These are phyloP conservation scores for Rhopalosiphum maidis DNA, from an alignment of 1,140 invertebrate genomes.

Conservation along the genomic window DNA sequence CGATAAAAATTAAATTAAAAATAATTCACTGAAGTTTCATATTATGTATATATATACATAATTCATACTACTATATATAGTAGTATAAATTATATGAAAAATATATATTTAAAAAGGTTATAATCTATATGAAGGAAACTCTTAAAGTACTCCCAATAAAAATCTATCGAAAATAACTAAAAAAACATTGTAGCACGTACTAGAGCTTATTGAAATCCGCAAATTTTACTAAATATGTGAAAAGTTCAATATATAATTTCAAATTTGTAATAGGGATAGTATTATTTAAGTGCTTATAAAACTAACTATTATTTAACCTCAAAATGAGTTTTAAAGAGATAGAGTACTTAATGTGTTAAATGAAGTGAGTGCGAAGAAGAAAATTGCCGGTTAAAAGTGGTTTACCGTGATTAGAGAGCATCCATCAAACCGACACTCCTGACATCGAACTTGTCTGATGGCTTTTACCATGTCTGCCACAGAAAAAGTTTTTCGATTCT, in stretches of 20 bases:
- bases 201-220: background rate
- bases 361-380: conserved; percentile 31
- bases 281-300: conserved; percentile 13
- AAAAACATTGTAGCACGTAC: background rate
- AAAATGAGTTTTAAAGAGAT: conserved; percentile 21
- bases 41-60: background rate
- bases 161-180: background rate
- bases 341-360: conserved; percentile 53
- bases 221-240: background rate
- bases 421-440: conserved; percentile 55
- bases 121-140: background rate
- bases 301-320: background rate
- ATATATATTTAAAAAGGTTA: background rate
- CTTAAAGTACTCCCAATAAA: background rate
- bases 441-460: conserved; percentile 57
- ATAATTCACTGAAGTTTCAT: background rate
- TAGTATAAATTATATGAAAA: background rate
- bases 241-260: background rate
- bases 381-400: conserved; percentile 54
- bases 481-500: conserved; percentile 57
- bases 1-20: background rate
- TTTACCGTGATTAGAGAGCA: conserved; percentile 56
- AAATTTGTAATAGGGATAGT: background rate
- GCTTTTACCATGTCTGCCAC: conserved; percentile 46
- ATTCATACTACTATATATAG: too few relatives aligned